phyloP scores from a whole-genome alignment of 2,113 vertebrate genomes.

The Caretta caretta region DNA sequence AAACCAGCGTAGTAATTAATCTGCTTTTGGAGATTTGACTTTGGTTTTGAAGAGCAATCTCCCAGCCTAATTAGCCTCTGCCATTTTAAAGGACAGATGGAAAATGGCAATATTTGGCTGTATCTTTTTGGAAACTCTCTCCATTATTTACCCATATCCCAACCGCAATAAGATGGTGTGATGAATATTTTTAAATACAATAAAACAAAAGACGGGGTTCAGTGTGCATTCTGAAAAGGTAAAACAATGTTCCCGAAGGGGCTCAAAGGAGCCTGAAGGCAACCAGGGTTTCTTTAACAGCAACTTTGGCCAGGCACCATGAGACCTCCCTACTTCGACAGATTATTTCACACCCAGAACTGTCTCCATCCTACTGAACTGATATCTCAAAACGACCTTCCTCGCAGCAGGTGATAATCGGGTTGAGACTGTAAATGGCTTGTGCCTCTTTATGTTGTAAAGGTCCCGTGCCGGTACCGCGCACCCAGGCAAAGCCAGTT shows the following conservation, averaged over 20 bases:
- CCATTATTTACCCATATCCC: background rate
- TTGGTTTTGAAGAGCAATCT: background rate
- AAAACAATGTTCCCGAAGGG: no score
- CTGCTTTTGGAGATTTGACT: background rate
- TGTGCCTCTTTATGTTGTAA: background rate
- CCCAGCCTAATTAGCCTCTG: background rate
- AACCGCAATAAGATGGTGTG: rapidly evolving
- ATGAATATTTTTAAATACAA: background rate
- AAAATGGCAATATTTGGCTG: background rate
- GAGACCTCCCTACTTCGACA: no score
- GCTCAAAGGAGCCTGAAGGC: no score
- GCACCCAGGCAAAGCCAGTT: background rate
- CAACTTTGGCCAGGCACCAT: no score
- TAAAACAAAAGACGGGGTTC: background rate
- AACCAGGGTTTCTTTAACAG: no score
- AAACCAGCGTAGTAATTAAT: background rate
- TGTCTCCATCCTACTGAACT: background rate
- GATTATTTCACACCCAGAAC: no score
- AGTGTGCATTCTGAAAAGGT: background rate
- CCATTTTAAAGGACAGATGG: background rate
- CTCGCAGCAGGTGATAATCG: no score
- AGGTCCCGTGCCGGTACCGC: no score
- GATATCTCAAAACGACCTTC: background rate
- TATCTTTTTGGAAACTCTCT: background rate
- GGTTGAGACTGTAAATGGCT: no score